These are phyloP conservation scores for Mystacides longicornis DNA, from an alignment of 2,888 invertebrate genomes.

Conservation along the genomic window DNA sequence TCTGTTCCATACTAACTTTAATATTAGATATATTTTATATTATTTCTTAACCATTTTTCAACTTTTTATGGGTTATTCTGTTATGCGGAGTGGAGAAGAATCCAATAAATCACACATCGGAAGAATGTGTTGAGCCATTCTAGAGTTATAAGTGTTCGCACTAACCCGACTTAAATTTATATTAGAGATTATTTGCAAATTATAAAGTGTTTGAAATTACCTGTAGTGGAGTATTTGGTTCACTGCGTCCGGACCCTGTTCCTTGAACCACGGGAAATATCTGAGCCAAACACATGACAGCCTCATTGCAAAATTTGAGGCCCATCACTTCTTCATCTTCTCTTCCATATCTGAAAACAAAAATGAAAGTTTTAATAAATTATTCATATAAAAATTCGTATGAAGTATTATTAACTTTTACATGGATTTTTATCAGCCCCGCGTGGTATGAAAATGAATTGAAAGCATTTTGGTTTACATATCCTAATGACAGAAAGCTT, in stretches of 20 bases:
- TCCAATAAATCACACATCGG: no score
- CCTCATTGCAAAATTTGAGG: constrained; percentile 95
- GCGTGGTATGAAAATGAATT: not conserved
- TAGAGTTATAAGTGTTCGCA: no score
- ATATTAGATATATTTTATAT: no score
- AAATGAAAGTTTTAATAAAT: constrained; percentile 6
- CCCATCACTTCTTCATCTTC: constrained; percentile 99
- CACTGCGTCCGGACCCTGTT: constrained; percentile 36
- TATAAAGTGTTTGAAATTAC: no score
- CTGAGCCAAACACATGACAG: constrained; percentile 85
- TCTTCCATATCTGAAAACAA: constrained; percentile 70
- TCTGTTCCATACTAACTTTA: no score
- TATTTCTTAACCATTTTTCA: no score
- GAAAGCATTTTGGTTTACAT: not conserved
- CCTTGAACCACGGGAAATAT: constrained; percentile 62
- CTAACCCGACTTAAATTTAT: no score
- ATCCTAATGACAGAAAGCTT: not conserved
- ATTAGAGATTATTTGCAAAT: no score
- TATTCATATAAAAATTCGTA: not conserved
- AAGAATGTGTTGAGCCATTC: no score
- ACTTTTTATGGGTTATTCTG: no score
- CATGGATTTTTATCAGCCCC: not conserved
- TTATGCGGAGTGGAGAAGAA: no score
- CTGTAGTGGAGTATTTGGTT: constrained; percentile 67
- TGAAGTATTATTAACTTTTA: not conserved